Evolutionary conservation across 2,797 vertebrate species (phyloP).

Genomic region (Enteromius trimaculatus): DNA sequence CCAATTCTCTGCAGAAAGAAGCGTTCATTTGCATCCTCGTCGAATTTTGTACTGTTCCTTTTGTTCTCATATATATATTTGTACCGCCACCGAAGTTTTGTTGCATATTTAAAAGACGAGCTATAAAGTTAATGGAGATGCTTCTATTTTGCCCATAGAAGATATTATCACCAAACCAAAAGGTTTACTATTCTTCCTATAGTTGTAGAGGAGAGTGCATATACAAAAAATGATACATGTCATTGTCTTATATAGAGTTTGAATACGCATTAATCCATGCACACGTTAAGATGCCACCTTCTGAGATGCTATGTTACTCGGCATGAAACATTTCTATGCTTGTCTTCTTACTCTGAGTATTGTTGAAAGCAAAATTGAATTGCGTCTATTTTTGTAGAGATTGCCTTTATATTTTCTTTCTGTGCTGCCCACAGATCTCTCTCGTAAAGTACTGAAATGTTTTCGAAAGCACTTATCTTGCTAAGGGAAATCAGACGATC

Average conservation of each 20-base stretch:
- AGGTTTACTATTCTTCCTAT: conserved; percentile 89
- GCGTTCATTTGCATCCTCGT: conserved; percentile 84
- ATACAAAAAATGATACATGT: conserved; percentile 80
- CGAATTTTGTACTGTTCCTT: conserved; percentile 82
- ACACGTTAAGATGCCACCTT: conserved; percentile 89
- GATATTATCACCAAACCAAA: conserved; percentile 92
- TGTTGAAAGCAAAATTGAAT: conserved; percentile 51
- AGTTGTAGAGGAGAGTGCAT: conserved; percentile 74
- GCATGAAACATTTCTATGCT: conserved; percentile 94
- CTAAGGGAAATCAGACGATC: not conserved
- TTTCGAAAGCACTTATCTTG: conserved; percentile 16
- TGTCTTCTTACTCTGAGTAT: conserved; percentile 75
- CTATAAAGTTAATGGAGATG: conserved; percentile 75
- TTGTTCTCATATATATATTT: conserved; percentile 80
- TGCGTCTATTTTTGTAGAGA: conserved; percentile 57
- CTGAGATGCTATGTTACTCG: conserved; percentile 87
- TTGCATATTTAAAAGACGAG: conserved; percentile 51
- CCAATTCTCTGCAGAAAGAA: conserved; percentile 99
- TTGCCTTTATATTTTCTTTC: conserved; percentile 50
- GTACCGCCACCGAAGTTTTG: conserved; percentile 63
- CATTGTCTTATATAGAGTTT: conserved; percentile 74
- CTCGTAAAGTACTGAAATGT: conserved; percentile 1
- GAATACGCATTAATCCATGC: conserved; percentile 69
- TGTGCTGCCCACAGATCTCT: not conserved
- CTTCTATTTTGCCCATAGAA: conserved; percentile 86